Percentiles rank a stretch among this genome's conserved stretches.
These are phyloP conservation scores for Bungarus multicinctus DNA, from an alignment of 2,113 vertebrate genomes.

Conservation along the genomic window DNA sequence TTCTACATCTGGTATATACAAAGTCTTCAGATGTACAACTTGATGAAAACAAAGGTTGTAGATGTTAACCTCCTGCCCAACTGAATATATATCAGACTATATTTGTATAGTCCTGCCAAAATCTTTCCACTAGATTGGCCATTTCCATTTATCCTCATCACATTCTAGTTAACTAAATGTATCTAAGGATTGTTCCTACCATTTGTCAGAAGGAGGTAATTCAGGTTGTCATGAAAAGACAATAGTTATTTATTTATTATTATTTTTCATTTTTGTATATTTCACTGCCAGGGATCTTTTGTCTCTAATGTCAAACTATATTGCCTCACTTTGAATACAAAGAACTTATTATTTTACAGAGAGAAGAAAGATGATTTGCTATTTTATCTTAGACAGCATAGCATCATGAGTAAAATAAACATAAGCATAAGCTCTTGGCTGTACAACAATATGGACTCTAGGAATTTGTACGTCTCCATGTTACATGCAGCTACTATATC, in stretches of 20 bases:
- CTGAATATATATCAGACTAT: not conserved
- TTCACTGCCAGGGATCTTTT: not conserved
- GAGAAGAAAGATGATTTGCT: not conserved
- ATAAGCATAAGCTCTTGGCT: not conserved
- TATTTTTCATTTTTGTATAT: not conserved
- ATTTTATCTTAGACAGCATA: not conserved
- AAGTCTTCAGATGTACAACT: not conserved
- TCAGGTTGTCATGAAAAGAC: not conserved
- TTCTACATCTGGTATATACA: not conserved
- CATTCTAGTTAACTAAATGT: not conserved
- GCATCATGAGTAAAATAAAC: not conserved
- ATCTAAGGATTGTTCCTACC: not conserved
- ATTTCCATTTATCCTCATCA: not conserved
- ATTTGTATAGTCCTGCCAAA: not conserved
- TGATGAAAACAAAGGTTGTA: not conserved
- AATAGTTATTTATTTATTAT: not conserved
- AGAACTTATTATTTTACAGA: not conserved
- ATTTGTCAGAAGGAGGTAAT: not conserved
- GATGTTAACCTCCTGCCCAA: not conserved
- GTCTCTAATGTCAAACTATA: not conserved
- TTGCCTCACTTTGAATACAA: not conserved
- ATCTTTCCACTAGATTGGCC: not conserved
- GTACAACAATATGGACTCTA: not conserved
- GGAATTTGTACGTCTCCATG: not conserved
- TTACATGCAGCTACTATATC: not conserved